Evolutionary conservation across 2,113 vertebrate genomes (phyloP).

Genomic region (Caloenas nicobarica): DNA sequence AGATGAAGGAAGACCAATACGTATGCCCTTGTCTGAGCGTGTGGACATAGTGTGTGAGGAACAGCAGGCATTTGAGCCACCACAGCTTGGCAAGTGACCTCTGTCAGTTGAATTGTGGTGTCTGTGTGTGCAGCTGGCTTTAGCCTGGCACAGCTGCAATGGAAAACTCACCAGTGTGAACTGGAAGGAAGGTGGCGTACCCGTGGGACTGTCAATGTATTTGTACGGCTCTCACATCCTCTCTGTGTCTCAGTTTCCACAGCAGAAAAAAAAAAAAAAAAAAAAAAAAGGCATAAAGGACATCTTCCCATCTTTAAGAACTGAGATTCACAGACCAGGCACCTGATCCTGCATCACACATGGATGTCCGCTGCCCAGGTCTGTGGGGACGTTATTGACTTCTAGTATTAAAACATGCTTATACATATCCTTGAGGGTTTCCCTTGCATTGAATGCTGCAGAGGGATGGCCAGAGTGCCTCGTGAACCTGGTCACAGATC

Average conservation of each 20-base stretch:
- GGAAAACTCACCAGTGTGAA: not conserved
- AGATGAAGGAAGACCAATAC: not conserved
- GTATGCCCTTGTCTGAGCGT: not conserved
- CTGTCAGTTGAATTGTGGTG: not conserved
- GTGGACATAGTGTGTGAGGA: not conserved
- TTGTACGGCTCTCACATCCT: conserved; percentile 15
- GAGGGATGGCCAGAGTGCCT: not conserved
- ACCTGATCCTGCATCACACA: not conserved
- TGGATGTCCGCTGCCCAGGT: not conserved
- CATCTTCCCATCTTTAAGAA: not conserved
- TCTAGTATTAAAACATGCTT: not conserved
- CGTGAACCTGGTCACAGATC: not conserved
- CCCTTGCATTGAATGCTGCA: not conserved
- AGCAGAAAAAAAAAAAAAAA: not conserved
- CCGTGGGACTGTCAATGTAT: fast-evolving
- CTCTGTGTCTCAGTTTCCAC: not conserved
- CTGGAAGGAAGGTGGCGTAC: not conserved
- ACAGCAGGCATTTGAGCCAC: not conserved
- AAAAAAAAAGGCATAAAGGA: not conserved
- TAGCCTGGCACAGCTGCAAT: not conserved
- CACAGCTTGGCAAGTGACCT: not conserved
- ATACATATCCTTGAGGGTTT: not conserved
- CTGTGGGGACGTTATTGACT: not conserved
- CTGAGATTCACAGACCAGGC: not conserved
- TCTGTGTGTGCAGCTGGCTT: not conserved